Base-by-base conservation (phyloP, 2,888 invertebrate genomes). In the Portevinia maculata region DNA sequence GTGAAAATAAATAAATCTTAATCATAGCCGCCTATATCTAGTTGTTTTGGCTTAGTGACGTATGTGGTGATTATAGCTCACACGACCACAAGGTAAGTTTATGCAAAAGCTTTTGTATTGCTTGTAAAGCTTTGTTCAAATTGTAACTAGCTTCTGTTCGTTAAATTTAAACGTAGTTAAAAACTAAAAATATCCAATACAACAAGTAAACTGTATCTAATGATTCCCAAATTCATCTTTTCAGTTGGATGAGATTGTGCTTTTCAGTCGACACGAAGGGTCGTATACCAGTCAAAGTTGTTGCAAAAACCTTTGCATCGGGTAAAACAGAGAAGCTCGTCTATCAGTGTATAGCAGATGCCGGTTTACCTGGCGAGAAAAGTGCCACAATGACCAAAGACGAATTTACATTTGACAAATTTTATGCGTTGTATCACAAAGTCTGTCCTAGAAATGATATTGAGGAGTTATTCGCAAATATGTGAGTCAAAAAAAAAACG, bases 401-500 rank as follows among this genome's bases (percentile, higher is more conserved):
- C 17, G 96, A 96, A 57, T 99, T 99, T 90, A 99, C 99, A 0
- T 99, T 99, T 89, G 99, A 99, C 86, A 99, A 99, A 90, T 99
- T 99, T 91, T 99, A 99, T 91, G 96, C 97, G 60, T 92, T 99
- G 9, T 99, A 99, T 91, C 99, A 99, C 90, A 99, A 98, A 92
- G 99, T 99, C 88, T 99, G 99, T 89, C 99, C 99, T 2, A 93
- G 99, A 87, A 98, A 98, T 88, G 99, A 99, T 90, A 99, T 99
- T 86, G 99, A 99, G 88, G 99, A 99, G 89, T 92, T 99, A 28
- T 99, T 99, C 90, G 94, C 97, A 89, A 95, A 96, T 81, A 96
- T 99, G 99, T 99, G 92, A 95, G 97, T 69, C 24, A 7, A 13
- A 11, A 7, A 34, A 34, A 34, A 19, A 11, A 3, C 44, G 1